Conservation (phyloP, 2,888 invertebrate species). For the Meta bourneti region DNA sequence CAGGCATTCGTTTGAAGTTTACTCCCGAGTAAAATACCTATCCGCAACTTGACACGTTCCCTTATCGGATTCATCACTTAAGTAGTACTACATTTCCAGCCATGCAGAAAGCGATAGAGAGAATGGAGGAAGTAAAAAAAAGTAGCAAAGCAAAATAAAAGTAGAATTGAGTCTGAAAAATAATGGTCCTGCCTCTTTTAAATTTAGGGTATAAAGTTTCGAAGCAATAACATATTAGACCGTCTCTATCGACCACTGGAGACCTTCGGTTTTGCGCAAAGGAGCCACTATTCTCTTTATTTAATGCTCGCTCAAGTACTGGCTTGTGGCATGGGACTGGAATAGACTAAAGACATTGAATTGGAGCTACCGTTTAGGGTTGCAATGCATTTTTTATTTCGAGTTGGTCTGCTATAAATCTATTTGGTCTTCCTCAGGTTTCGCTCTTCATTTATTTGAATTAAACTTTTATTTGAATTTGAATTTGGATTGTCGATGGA, state of each 20-base stretch:
- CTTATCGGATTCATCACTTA: constrained; percentile 55
- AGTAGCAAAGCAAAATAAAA: background rate
- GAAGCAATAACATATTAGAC: constrained; percentile 49
- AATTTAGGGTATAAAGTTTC: constrained; percentile 58
- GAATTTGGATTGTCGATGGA: too few relatives aligned
- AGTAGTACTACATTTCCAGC: constrained; percentile 39
- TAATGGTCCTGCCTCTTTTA: constrained; percentile 61
- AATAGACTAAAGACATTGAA: background rate
- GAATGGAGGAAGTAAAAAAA: constrained; percentile 16
- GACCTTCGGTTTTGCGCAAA: constrained; percentile 3
- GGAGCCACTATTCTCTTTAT: constrained; percentile 3
- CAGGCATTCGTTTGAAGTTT: constrained; percentile 20
- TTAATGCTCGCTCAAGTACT: background rate
- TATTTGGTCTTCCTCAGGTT: background rate
- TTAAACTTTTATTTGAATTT: too few relatives aligned
- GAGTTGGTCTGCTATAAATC: background rate
- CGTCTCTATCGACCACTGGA: constrained; percentile 32
- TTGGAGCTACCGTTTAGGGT: background rate
- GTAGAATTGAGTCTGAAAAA: constrained; percentile 25
- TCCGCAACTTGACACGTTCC: constrained; percentile 51
- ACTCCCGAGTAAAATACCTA: constrained; percentile 26
- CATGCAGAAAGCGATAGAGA: constrained; percentile 6
- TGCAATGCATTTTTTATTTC: background rate
- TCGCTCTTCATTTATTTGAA: background rate
- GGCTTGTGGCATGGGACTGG: background rate